Evolutionary conservation across 37 sponge, comb jelly and placozoan species (phyloP).

Genomic region (Dysidea cf. avara): DNA sequence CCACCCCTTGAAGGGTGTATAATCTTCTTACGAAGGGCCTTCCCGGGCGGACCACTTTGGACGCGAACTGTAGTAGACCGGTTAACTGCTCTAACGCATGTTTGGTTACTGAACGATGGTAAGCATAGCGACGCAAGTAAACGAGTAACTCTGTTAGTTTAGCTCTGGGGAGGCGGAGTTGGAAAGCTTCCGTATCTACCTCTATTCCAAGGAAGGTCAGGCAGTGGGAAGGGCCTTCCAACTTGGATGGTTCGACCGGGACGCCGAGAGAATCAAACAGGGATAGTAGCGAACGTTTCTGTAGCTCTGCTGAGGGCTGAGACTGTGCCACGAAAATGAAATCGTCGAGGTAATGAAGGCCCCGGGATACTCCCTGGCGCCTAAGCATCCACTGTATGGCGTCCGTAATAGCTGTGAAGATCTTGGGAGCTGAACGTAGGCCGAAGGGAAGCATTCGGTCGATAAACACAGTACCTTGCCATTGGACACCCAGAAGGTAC

Average conservation of each 20-base stretch:
- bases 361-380: slow-evolving; percentile 2
- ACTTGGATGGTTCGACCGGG: slow-evolving; percentile 8
- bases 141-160: background rate
- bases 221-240: too few species aligned
- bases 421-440: too few species aligned
- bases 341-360: slow-evolving; percentile 57
- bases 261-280: slow-evolving; percentile 27
- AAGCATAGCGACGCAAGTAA: background rate
- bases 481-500: too few species aligned
- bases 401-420: too few species aligned
- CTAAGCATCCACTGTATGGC: slow-evolving; percentile 18
- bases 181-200: too few species aligned
- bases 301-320: slow-evolving; percentile 1
- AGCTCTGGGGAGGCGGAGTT: background rate
- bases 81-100: background rate
- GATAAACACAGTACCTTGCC: too few species aligned
- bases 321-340: slow-evolving; percentile 31
- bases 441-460: too few species aligned
- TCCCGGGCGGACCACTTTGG: slow-evolving; percentile 22
- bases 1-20: background rate
- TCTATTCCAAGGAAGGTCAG: background rate
- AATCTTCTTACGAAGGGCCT: background rate
- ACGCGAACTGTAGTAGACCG: background rate
- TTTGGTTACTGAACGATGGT: too few species aligned
- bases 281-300: background rate